A percentile compares a stretch with the other conserved stretches of the same genome.
Evolutionary conservation across 2,888 invertebrate genomes (phyloP).

Genomic region (Epirrita christyi): DNA sequence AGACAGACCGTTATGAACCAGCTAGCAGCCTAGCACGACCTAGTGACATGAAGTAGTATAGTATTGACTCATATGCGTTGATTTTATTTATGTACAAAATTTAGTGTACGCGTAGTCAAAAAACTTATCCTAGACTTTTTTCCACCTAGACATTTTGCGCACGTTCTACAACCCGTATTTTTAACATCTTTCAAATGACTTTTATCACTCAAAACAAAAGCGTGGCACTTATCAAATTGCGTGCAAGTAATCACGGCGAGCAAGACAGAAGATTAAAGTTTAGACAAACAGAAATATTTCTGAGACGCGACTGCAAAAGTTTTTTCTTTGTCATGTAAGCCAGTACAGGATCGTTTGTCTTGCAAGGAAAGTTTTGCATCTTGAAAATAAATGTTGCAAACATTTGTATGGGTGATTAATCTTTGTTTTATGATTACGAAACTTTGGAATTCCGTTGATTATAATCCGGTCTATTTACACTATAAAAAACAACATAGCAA

Average conservation of each 20-base stretch:
- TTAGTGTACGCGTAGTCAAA: no score
- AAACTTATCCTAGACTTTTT: no score
- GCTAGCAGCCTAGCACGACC: no score
- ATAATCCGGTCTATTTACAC: background rate
- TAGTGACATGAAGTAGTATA: no score
- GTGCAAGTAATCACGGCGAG: conserved; percentile 36
- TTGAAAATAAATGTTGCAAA: conserved; percentile 62
- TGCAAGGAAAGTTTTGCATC: conserved; percentile 59
- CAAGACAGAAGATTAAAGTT: conserved; percentile 57
- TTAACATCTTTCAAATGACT: background rate
- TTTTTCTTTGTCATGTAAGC: conserved; percentile 78
- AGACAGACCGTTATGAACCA: no score
- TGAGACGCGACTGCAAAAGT: conserved; percentile 66
- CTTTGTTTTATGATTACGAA: conserved; percentile 18
- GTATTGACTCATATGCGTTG: no score
- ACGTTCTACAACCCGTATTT: no score
- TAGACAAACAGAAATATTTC: conserved; percentile 70
- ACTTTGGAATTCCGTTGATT: conserved; percentile 5
- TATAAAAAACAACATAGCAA: no score
- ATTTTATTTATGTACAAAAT: no score
- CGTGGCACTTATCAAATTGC: conserved; percentile 33
- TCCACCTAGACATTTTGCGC: no score
- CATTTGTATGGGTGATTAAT: conserved; percentile 17
- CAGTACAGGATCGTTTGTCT: conserved; percentile 73
- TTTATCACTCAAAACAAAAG: conserved; percentile 6